Evolutionary conservation across 2,888 invertebrate genomes (phyloP).

Genomic region (Meiosimyza platycephala): DNA sequence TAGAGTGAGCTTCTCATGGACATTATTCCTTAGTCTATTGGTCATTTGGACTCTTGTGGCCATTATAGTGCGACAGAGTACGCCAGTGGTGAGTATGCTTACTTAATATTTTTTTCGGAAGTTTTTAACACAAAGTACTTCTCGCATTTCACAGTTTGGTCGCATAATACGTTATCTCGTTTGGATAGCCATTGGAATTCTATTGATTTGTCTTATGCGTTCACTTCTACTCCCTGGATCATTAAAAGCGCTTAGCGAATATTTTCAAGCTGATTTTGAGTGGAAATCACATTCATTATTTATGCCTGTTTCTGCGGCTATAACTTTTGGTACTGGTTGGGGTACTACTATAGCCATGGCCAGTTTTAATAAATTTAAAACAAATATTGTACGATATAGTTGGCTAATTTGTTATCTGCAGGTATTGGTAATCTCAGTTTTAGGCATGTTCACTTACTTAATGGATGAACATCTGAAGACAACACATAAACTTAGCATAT

Average conservation of each 20-base stretch:
- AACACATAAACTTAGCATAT: background rate
- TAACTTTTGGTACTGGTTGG: slow-evolving; percentile 88
- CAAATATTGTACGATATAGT: slow-evolving; percentile 71
- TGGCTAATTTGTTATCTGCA: slow-evolving; percentile 57
- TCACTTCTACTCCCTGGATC: slow-evolving; percentile 57
- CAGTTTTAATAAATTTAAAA: slow-evolving; percentile 82
- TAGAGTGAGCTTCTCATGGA: slow-evolving; percentile 37
- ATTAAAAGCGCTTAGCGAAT: slow-evolving; percentile 42
- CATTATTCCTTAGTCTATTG: slow-evolving; percentile 34
- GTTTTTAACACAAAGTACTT: background rate
- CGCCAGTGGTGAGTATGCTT: slow-evolving; percentile 23
- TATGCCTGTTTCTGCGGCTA: slow-evolving; percentile 67
- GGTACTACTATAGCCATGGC: slow-evolving; percentile 85
- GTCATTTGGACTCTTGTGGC: slow-evolving; percentile 39
- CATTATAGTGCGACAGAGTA: slow-evolving; percentile 13
- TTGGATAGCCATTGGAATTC: slow-evolving; percentile 44
- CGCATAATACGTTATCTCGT: slow-evolving; percentile 52
- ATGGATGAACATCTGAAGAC: slow-evolving; percentile 70
- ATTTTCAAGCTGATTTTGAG: slow-evolving; percentile 35
- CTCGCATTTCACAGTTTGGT: slow-evolving; percentile 52
- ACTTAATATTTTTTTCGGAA: no score
- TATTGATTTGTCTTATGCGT: slow-evolving; percentile 51
- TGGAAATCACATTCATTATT: slow-evolving; percentile 26
- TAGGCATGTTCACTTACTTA: slow-evolving; percentile 75
- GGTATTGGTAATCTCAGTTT: slow-evolving; percentile 62